Percentiles rank a stretch among this genome's conserved stretches.
These are phyloP conservation scores for Dryobotodes eremita DNA, from an alignment of 2,888 invertebrate genomes.

Conservation along the genomic window DNA sequence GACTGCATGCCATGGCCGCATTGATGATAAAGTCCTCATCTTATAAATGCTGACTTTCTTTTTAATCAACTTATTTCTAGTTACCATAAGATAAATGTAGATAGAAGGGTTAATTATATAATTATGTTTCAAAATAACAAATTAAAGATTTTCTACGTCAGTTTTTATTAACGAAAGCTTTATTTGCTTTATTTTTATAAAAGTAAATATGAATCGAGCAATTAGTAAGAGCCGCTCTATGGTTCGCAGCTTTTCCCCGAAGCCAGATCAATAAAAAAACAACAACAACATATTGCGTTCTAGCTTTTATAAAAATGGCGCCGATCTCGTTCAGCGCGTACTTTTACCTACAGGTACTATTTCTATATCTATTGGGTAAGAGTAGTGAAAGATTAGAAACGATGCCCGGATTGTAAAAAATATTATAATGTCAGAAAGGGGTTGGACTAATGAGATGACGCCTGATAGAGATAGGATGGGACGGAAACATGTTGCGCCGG, in stretches of 20 bases:
- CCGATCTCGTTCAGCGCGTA: neutral
- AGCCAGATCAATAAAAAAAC: conserved; percentile 32
- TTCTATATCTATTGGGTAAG: neutral
- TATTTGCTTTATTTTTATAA: neutral
- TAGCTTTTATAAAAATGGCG: conserved; percentile 34
- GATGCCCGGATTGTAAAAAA: neutral
- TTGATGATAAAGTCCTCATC: neutral
- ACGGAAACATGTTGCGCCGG: neutral
- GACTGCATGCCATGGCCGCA: neutral
- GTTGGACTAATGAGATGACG: neutral
- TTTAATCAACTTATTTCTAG: neutral
- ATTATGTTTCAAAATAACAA: neutral
- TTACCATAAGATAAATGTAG: neutral
- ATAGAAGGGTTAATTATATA: neutral
- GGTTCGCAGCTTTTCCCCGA: conserved; percentile 12
- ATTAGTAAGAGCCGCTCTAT: conserved; percentile 4
- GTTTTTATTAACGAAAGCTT: neutral
- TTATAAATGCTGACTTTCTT: neutral
- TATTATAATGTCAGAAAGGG: neutral
- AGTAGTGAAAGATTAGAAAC: neutral
- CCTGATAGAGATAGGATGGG: neutral
- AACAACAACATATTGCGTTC: neutral
- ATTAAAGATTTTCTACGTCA: neutral
- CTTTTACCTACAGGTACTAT: neutral
- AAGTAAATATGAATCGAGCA: conserved; percentile 21